Conservation (phyloP, 2,113 vertebrate species). For the Lethenteron reissneri region DNA sequence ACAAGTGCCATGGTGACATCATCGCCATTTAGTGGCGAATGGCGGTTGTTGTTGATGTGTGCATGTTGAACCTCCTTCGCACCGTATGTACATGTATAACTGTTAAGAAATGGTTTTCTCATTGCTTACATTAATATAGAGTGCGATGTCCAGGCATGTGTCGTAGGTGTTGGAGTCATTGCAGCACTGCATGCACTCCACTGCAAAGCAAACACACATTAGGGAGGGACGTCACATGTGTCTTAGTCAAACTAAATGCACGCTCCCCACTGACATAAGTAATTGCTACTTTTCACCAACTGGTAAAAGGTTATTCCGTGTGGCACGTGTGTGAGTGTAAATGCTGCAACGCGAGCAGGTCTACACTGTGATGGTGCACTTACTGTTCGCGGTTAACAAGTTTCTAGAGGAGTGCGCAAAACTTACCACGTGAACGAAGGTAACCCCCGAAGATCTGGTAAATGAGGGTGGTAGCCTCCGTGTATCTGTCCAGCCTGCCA, state of each 20-base stretch:
- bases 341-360: background rate
- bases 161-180: conserved; percentile 80
- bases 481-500: conserved; percentile 60
- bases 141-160: conserved; percentile 62
- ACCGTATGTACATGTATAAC: too few relatives aligned
- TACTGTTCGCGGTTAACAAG: background rate
- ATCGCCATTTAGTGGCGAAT: too few relatives aligned
- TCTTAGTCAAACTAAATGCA: background rate
- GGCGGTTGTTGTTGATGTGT: too few relatives aligned
- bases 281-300: background rate
- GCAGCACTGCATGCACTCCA: conserved; percentile 70
- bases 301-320: background rate
- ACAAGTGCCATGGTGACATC: too few relatives aligned
- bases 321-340: background rate
- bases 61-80: too few relatives aligned
- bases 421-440: conserved; percentile 65
- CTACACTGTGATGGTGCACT: background rate
- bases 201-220: conserved; percentile 23
- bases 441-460: conserved; percentile 94
- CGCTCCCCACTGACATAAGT: background rate
- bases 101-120: too few relatives aligned
- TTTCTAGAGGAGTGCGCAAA: background rate
- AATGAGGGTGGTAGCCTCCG: conserved; percentile 66
- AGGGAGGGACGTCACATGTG: background rate
- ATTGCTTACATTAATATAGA: too few relatives aligned